Percentiles rank a stretch among this genome's conserved stretches.
phyloP scores from a whole-genome alignment of 2,888 invertebrate species.

The Dexiosoma caninum region DNA sequence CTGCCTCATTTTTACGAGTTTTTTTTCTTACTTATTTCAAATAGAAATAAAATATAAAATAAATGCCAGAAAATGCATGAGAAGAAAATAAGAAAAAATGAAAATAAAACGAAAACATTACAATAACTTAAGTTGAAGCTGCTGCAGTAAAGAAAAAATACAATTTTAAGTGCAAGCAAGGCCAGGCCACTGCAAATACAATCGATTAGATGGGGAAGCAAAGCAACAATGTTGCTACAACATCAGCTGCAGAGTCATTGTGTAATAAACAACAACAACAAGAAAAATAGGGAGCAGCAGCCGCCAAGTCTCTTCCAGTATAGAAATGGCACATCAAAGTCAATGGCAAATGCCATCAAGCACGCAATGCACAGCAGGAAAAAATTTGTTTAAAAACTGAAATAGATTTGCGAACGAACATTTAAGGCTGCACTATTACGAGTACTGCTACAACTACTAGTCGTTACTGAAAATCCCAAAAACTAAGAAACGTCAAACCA shows the following conservation, averaged over 20 bases:
- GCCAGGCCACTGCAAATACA: conserved; percentile 39
- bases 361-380: conserved; percentile 37
- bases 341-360: conserved; percentile 18
- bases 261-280: neutral
- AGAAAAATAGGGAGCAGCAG: conserved; percentile 34
- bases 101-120: no score
- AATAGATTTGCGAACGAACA: conserved; percentile 14
- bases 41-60: neutral
- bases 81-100: neutral
- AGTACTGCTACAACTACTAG: no score
- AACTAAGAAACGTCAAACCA: conserved; percentile 25
- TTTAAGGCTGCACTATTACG: conserved; percentile 25
- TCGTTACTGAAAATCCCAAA: conserved; percentile 13
- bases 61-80: neutral
- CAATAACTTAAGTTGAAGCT: conserved; percentile 27
- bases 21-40: neutral
- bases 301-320: conserved; percentile 37
- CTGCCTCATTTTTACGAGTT: conserved; percentile 9
- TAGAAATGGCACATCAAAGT: conserved; percentile 21
- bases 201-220: conserved; percentile 38
- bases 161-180: conserved; percentile 28
- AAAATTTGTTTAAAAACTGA: conserved; percentile 13
- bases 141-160: conserved; percentile 2
- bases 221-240: conserved; percentile 45
- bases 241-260: neutral